A percentile compares a stretch with the other conserved stretches of the same genome.
phyloP scores from a whole-genome alignment of 2,797 vertebrate species.

The Onychomys leucogaster region DNA sequence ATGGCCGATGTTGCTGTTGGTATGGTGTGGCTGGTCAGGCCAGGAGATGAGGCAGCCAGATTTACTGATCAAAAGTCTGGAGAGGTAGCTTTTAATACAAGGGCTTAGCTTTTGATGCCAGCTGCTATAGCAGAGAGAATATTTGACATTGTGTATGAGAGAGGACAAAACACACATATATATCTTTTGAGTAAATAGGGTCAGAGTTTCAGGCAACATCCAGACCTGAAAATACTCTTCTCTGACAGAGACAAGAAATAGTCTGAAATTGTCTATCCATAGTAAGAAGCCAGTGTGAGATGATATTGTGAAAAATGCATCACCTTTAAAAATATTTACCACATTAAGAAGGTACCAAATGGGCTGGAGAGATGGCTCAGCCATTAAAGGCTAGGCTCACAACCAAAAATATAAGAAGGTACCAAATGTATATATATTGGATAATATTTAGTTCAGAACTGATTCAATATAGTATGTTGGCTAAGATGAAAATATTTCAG shows the following conservation, averaged over 20 bases:
- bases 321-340: background rate
- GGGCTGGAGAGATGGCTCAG: too few species aligned
- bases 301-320: background rate
- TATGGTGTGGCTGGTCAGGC: fast-evolving
- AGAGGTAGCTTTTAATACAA: slow-evolving; percentile 34
- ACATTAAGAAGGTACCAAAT: background rate
- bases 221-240: background rate
- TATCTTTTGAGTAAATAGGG: slow-evolving; percentile 66
- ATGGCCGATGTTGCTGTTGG: background rate
- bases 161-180: background rate
- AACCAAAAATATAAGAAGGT: too few species aligned
- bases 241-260: background rate
- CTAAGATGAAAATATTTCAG: slow-evolving; percentile 7
- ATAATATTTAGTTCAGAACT: slow-evolving; percentile 6
- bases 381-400: too few species aligned
- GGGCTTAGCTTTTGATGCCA: slow-evolving; percentile 34
- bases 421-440: background rate
- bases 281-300: slow-evolving; percentile 12
- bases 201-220: slow-evolving; percentile 33
- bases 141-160: slow-evolving; percentile 21
- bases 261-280: slow-evolving; percentile 29
- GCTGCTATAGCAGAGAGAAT: slow-evolving; percentile 14
- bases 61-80: background rate
- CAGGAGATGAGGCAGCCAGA: background rate
- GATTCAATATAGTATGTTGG: background rate